These are phyloP conservation scores for Epicauta chinensis DNA, from an alignment of 1,140 invertebrate genomes.

Conservation along the genomic window DNA sequence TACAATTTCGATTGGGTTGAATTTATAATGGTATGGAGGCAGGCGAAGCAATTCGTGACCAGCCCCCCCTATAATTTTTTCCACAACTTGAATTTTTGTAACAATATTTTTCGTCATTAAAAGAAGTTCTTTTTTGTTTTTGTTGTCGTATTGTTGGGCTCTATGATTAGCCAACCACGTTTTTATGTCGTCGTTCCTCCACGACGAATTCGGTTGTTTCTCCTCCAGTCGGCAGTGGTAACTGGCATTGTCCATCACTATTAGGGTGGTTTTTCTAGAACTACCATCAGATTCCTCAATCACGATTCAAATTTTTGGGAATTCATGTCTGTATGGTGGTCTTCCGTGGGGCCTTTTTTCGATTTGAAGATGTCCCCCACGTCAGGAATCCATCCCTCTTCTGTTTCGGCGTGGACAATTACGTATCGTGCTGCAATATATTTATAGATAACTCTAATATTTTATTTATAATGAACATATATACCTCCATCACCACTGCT, in stretches of 20 bases:
- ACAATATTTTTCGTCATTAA: no score
- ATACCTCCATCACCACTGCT: not conserved
- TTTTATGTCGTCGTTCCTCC: not conserved
- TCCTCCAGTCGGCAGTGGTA: not conserved
- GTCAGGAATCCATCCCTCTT: not conserved
- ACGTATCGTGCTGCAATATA: not conserved
- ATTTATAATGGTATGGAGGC: no score
- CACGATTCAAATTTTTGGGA: not conserved
- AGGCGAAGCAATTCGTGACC: no score
- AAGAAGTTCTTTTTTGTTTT: no score
- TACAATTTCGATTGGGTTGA: no score
- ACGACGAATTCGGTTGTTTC: not conserved
- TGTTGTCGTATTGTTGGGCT: no score
- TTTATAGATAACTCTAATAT: not conserved
- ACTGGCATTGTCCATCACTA: not conserved
- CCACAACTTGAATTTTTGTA: no score
- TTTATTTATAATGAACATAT: not conserved
- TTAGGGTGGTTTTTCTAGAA: no score
- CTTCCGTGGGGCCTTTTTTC: not conserved
- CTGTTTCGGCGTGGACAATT: not conserved
- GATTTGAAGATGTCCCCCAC: not conserved
- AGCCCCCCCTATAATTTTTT: no score
- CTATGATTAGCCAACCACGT: no score
- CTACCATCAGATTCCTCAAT: no score
- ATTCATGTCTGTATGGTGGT: not conserved